Base-by-base conservation (phyloP, 1,140 invertebrate species). In the Papilio xuthus region DNA sequence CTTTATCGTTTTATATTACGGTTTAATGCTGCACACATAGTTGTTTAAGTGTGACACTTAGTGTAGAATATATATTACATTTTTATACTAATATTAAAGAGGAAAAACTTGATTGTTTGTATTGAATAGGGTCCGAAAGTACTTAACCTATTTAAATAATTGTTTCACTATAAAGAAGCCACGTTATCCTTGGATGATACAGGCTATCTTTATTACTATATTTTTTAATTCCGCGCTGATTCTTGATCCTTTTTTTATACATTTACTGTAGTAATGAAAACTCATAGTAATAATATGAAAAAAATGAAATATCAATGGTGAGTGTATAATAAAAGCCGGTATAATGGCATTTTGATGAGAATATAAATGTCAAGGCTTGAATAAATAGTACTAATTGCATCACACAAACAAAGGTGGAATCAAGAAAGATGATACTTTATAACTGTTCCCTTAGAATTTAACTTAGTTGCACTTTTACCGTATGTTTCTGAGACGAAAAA, bases 331-430 rank as follows among this genome's bases (percentile, higher is more conserved):
- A 20, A n/a, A n/a, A 53, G 7, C 18, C 4, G 7, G 10, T 15
- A 67, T 28, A 67, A 67, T 32, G 60, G 60, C 60, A 67, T 67
- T 67, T 67, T 67, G 60, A 67, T 67, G 26, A 67, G 60, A 28
- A 67, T 7, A 67, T 32, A 28, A 28, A 28, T 28, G 26, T 15
- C 26, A 28, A 28, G 60, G 60, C 26, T 18, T 32, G 4, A 15
- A 15, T 60, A 60, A 60, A 60, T 12, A 28, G 23, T 60, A 60
- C 56, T 60, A 60, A 60, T 60, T 60, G 56, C 56, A 60, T 60
- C 23, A 26, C 23, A 4, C 13, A 26, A 26, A 60, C 2, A 60
- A 26, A 60, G 56, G 56, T 26, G 56, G 56, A 23, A 23, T 9
- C 9, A 60, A 3, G 3, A 60, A 23, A 60, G 20, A 56, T 20